Base-by-base conservation (phyloP, 2,888 invertebrate genomes). In the Melanotus villosus region DNA sequence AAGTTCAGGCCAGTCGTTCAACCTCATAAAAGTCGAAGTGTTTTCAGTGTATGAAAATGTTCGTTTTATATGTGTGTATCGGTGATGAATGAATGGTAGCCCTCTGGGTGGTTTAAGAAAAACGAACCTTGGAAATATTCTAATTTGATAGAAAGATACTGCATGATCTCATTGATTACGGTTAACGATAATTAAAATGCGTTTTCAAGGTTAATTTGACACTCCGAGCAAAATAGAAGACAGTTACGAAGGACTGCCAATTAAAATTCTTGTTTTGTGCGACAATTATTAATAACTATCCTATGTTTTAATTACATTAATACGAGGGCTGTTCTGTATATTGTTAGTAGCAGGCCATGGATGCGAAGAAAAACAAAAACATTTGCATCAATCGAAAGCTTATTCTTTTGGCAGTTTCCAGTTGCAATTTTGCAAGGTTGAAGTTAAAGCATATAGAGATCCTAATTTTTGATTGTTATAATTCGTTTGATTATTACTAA, bases 121-220 rank as follows among this genome's bases (percentile, higher is more conserved):
- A 50, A 10, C 10, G 23, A 50, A 23, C 62, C 62, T 62, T 62
- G 62, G 34, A 38, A 52, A 16, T 62, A 62, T 62, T 62, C 18
- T 62, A 62, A 62, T 62, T 36, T n/a, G 52, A 41, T 36, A 5
- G 32, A 52, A 52, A 1, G 26, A 26, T 26, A 26, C n/a, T 32
- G 21, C 50, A 50, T 50, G 64, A 64, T 64, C 38, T 56, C 41
- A 64, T 54, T 64, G 64, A 64, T 64, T 30, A 41, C 41, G 34
- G 21, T 54, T 63, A 38, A 54, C 18, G 63, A 54, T 63, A 63
- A 63, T 41, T 52, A 63, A 63, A 63, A 63, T 36, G 14, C 16
- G 43, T n/a, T 45, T 14, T 30, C 41, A 50, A 63, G 63, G 63
- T 50, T 41, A 41, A 41, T 57, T 41, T 26, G 23, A n/a, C 36